Base-by-base conservation (phyloP, 2,797 vertebrate species). In the Sebastes melanostomus region DNA sequence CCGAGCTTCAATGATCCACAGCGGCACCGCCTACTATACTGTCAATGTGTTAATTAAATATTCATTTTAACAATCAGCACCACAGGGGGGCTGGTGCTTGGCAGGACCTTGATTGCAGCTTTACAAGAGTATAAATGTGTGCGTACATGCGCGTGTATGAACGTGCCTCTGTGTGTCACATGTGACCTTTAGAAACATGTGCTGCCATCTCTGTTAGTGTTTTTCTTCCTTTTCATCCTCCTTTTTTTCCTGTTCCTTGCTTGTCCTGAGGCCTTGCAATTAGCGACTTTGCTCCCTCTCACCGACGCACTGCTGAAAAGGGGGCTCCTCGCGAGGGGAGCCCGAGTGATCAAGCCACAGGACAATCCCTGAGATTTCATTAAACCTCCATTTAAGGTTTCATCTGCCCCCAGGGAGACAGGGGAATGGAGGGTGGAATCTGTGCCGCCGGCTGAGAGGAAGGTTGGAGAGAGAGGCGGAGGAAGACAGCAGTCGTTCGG, bases 1-100 rank as follows among this genome's bases (percentile, higher is more conserved):
- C 75, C 71, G 66, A 88, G 84, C 82, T 85, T 86, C 85, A 91
- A 80, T 92, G 90, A 93, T 93, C 89, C 88, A 91, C 86, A 73
- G 90, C 88, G 82, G 90, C 81, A 93, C 93, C 89, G 38, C 93
- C 95, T 85, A 93, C 62, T 38, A 36, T 42, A 65, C 94, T 93
- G 92, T 90, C 88, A 90, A 81, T 83, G 89, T 85, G 80, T 88
- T 94, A 93, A 95, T 95, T 94, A 94, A 95, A 93, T 95, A 94
- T 95, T 94, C 70, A 96, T 94, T 93, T 92, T 70, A 91, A 92
- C 92, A 94, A 94, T 94, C 87, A 87, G 78, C 85, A 79, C 88
- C 77, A 66, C 50, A 38, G 60, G 88, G 86, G 84, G 85, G 52
- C 14, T 34, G 73, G 34, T 66, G 81, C 66, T 73, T 86, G 68